These are phyloP conservation scores for Micromys minutus DNA, from an alignment of 2,113 vertebrate species.

Conservation along the genomic window DNA sequence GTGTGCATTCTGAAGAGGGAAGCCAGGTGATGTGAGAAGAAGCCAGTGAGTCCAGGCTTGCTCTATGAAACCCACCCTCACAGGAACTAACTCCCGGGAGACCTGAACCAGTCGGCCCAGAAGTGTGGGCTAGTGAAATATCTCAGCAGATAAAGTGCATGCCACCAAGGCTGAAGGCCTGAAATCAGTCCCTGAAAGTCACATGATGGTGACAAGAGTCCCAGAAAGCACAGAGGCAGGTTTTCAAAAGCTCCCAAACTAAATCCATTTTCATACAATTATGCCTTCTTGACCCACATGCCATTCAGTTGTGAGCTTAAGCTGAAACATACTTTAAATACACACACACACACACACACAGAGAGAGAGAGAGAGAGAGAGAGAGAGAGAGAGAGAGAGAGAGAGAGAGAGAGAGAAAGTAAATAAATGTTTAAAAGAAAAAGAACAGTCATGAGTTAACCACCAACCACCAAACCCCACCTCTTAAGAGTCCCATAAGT, in stretches of 20 bases:
- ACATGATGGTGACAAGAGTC: too few species aligned
- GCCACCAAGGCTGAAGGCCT: neutral
- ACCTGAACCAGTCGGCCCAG: neutral
- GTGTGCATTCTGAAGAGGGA: neutral
- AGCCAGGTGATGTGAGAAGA: neutral
- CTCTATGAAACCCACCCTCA: neutral
- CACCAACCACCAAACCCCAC: neutral
- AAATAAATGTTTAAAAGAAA: neutral
- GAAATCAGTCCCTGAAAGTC: neutral
- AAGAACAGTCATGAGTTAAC: neutral
- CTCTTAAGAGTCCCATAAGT: neutral
- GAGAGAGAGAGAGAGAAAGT: neutral
- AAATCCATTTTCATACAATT: constrained; percentile 73
- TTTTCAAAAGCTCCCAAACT: constrained; percentile 53
- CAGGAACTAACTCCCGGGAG: neutral
- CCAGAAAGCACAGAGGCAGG: neutral
- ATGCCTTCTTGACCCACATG: constrained; percentile 69
- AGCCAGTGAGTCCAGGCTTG: neutral
- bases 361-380: too few species aligned
- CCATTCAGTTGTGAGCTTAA: neutral
- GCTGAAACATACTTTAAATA: neutral
- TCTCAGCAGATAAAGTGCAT: neutral
- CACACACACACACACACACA: neutral
- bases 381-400: too few species aligned
- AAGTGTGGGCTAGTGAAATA: neutral